phyloP scores from a whole-genome alignment of 2,888 invertebrate genomes.

The Frankliniella fusca region DNA sequence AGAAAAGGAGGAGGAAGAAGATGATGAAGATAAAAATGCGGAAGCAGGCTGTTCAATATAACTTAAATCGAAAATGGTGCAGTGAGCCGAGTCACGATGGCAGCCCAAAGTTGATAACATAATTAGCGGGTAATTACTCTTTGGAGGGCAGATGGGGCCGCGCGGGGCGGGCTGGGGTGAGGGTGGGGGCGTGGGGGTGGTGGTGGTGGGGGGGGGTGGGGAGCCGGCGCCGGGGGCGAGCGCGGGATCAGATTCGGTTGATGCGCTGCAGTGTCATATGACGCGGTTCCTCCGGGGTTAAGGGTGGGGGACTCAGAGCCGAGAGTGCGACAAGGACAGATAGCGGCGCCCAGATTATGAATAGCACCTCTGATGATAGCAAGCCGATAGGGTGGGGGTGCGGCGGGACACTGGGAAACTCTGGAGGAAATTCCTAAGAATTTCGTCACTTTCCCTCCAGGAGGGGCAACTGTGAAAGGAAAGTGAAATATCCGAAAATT shows the following conservation, averaged over 20 bases:
- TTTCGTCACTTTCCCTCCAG: too few species aligned
- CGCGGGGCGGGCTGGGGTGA: neutral
- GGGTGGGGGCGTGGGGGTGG: neutral
- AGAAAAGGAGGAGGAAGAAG: slow-evolving; percentile 30
- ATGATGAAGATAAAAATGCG: neutral
- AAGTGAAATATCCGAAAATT: too few species aligned
- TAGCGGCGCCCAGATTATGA: too few species aligned
- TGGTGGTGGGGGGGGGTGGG: neutral
- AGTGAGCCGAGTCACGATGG: slow-evolving; percentile 13
- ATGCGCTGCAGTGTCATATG: neutral
- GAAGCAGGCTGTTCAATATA: slow-evolving; percentile 34
- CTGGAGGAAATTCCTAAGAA: too few species aligned
- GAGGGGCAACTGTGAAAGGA: too few species aligned
- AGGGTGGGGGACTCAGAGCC: too few species aligned
- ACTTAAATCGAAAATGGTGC: slow-evolving; percentile 33
- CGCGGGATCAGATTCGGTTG: slow-evolving; percentile 8
- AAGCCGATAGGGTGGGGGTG: too few species aligned
- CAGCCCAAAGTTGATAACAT: slow-evolving; percentile 38
- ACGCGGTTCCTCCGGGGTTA: too few species aligned
- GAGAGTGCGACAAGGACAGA: too few species aligned
- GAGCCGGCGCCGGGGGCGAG: neutral
- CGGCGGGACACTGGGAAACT: too few species aligned
- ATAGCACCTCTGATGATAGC: too few species aligned
- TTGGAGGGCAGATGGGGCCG: slow-evolving; percentile 31
- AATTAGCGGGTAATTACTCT: slow-evolving; percentile 43